Conservation (phyloP, 2,797 vertebrate genomes). For the Sebastes vulpes region DNA sequence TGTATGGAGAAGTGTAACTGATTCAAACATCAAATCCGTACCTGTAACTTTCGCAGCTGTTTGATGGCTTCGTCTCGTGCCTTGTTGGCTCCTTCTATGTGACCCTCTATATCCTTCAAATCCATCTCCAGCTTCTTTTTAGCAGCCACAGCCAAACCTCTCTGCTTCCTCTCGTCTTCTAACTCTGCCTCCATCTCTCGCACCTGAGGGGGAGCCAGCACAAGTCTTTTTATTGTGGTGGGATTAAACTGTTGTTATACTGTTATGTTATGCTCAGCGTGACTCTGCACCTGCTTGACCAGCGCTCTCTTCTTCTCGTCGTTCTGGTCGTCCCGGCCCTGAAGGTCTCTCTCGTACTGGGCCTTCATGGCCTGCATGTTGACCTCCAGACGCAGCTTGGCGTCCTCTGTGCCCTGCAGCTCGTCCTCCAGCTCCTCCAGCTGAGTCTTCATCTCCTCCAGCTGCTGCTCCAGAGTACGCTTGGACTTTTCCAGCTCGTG, state of each 20-base stretch:
- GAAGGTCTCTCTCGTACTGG: slow-evolving; percentile 96
- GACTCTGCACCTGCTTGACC: slow-evolving; percentile 89
- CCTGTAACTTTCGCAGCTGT: slow-evolving; percentile 97
- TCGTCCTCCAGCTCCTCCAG: slow-evolving; percentile 98
- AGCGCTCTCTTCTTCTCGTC: slow-evolving; percentile 96
- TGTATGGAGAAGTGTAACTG: neutral
- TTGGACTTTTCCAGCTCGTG: slow-evolving; percentile 98
- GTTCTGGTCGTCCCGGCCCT: slow-evolving; percentile 94
- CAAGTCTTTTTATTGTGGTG: neutral
- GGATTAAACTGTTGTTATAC: neutral
- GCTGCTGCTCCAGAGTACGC: slow-evolving; percentile 93
- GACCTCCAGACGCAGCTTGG: slow-evolving; percentile 97
- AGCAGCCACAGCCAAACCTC: slow-evolving; percentile 91
- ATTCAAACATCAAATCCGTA: slow-evolving; percentile 39
- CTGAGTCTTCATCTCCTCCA: slow-evolving; percentile 98
- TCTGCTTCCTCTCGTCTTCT: slow-evolving; percentile 97
- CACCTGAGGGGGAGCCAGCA: slow-evolving; percentile 82
- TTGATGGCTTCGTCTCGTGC: slow-evolving; percentile 98
- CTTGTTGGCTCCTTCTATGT: slow-evolving; percentile 96
- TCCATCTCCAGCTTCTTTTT: slow-evolving; percentile 99
- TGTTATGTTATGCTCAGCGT: neutral
- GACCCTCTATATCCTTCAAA: slow-evolving; percentile 94
- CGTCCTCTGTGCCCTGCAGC: slow-evolving; percentile 96
- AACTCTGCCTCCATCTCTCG: slow-evolving; percentile 96
- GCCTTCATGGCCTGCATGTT: slow-evolving; percentile 99